Conservation (phyloP, 2,113 vertebrate species). For the Myotis yumanensis region DNA sequence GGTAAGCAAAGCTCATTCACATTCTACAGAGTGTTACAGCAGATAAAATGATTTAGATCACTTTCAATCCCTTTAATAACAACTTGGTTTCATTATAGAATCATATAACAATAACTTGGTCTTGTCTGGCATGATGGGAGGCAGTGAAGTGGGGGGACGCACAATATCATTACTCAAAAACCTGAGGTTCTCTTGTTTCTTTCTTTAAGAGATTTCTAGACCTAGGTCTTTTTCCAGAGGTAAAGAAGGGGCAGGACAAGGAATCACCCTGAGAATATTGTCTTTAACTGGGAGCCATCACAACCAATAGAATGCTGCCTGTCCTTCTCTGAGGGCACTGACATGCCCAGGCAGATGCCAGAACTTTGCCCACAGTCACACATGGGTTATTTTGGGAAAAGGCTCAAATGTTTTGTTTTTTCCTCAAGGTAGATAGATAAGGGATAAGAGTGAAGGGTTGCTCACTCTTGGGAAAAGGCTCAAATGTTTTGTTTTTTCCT, state of each 20-base stretch:
- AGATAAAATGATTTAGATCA: slow-evolving; percentile 80
- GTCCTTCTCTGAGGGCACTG: neutral
- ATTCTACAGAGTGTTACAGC: slow-evolving; percentile 73
- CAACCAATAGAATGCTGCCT: slow-evolving; percentile 52
- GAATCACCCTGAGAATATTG: neutral
- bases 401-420: neutral
- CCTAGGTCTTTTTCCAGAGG: slow-evolving; percentile 70
- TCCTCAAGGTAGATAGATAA: neutral
- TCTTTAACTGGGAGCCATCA: slow-evolving; percentile 64
- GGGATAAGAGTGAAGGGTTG: neutral
- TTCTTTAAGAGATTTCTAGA: slow-evolving; percentile 74
- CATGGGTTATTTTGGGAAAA: neutral
- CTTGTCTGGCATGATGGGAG: slow-evolving; percentile 70
- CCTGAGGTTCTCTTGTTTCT: neutral
- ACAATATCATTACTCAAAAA: slow-evolving; percentile 78
- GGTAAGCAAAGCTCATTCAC: slow-evolving; percentile 65
- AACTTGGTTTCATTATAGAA: slow-evolving; percentile 83
- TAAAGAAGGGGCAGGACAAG: slow-evolving; percentile 67
- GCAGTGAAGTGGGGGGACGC: slow-evolving; percentile 27
- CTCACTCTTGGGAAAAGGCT: neutral
- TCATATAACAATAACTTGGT: slow-evolving; percentile 77
- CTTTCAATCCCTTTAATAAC: slow-evolving; percentile 78
- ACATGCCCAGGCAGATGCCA: neutral
- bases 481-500: neutral
- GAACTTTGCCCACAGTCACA: neutral